These are phyloP conservation scores for Leptogaster cylindrica DNA, from an alignment of 2,888 invertebrate species.

Conservation along the genomic window DNA sequence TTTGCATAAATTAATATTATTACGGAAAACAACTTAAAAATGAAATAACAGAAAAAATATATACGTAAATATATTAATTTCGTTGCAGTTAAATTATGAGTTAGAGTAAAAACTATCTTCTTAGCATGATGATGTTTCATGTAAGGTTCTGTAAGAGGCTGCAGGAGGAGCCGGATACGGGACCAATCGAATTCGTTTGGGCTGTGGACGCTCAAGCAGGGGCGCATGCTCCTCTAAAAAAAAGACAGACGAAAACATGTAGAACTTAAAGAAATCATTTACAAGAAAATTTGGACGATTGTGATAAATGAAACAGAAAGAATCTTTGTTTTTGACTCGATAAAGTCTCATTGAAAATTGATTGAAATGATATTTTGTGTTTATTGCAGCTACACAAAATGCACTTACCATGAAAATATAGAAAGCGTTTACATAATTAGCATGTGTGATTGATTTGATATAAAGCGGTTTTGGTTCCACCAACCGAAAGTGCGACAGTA, in stretches of 20 bases:
- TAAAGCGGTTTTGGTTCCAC: too few relatives aligned
- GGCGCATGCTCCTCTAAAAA: constrained; percentile 65
- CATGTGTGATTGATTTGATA: constrained; percentile 27
- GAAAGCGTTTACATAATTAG: constrained; percentile 20
- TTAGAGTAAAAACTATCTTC: constrained; percentile 7
- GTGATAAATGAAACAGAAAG: constrained; percentile 49
- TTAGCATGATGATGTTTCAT: constrained; percentile 50
- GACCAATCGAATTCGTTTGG: constrained; percentile 51
- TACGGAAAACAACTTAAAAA: constrained; percentile 13
- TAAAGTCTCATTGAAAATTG: too few relatives aligned
- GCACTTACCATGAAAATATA: too few relatives aligned
- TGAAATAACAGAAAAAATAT: constrained; percentile 6
- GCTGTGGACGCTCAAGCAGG: constrained; percentile 63
- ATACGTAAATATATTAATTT: constrained; percentile 1
- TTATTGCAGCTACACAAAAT: too few relatives aligned
- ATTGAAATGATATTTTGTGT: too few relatives aligned
- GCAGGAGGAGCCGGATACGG: constrained; percentile 49
- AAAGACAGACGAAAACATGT: constrained; percentile 51
- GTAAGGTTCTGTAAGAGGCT: constrained; percentile 41
- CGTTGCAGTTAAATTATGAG: constrained; percentile 9
- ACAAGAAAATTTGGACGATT: too few relatives aligned
- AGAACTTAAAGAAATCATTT: constrained; percentile 50
- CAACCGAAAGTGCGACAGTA: too few relatives aligned
- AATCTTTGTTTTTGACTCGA: constrained; percentile 37
- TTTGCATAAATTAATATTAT: constrained; percentile 24